Evolutionary conservation across 2,888 invertebrate genomes (phyloP), one percentile per base, ranked within the genome.

Genomic region (Drosophila kuntzei): DNA sequence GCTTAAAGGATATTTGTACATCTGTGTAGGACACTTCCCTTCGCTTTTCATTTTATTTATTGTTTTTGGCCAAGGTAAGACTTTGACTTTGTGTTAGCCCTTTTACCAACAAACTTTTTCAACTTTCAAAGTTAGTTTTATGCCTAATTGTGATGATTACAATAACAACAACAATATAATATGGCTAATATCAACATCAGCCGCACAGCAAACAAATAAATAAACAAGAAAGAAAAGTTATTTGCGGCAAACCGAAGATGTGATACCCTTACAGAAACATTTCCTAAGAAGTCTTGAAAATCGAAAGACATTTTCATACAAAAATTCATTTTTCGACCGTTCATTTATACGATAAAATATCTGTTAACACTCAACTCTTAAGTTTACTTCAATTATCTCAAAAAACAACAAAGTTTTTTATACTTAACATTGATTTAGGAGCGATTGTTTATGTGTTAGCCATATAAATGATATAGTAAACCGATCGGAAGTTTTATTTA

Each of bases 71-170:
- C 77, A 71, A 76, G 73, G 77, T 51, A n/a, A 75, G 58, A 44
- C 22, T 59, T 55, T 53, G 53, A 47, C 55, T 49, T 53, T 51
- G 61, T 20, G 50, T 32, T 34, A 53, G 37, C 36, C 51, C 55
- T 59, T 69, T 76, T 62, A 60, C 49, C 49, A n/a, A 51, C n/a
- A 37, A 22, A 39, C 18, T 12, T 20, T 63, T 34, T 69, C 22
- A 57, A 65, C 66, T 75, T 65, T 80, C 70, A 55, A 69, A 69
- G 44, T 47, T 32, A 3, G 34, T 55, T 49, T 46, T 43, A 75
- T 75, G 62, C 59, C 51, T 64, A 71, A 76, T 74, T 80, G 78
- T 77, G 65, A 63, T 47, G 66, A 71, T 70, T 72, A 74, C 74
- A 84, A 82, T 49, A 49, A 36, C 37, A 58, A 53, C 34, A 60